Base-by-base conservation (phyloP, 2,888 invertebrate species). In the Dynastes maya region DNA sequence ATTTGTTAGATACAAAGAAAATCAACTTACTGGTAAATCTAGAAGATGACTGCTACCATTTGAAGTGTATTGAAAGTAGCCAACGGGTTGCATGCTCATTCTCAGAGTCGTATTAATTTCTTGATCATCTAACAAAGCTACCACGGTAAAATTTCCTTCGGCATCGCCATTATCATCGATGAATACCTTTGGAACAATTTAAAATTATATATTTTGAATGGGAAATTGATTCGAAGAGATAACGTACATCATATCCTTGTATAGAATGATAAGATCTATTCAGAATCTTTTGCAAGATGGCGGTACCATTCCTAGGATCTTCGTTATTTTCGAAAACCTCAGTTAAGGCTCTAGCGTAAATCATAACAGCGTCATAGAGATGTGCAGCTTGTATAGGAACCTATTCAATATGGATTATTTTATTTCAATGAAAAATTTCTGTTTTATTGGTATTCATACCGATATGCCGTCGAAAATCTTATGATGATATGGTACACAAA, bases 91-190 rank as follows among this genome's bases (percentile, higher is more conserved):
- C 89, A 95, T 94, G 78, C 93, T 92, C 93, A 94, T 93, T 22
- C 92, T 90, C 0, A 92, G 89, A 0, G 91, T 88, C 0, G 90
- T 91, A 81, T 89, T 90, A 80, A 88, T 87, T 9, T 90, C 89
- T 2, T 88, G 86, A 83, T 95, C 93, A 65, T 92, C 92, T 80
- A 95, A 90, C 71, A 96, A 89, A 0, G 95, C 94, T 32, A 97
- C 93, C 0, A 97, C 94, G 0, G 97, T 95, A 88, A 95, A 97
- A 89, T 97, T 97, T 0, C 97, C 97, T 85, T 97, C 96, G 0
- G 97, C 97, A 85, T 98, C 97, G 0, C 97, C 97, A 81, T 95
- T 94, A 2, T 91, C 92, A 87, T 98, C 97, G 85, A 98, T 96
- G 83, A 93, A 94, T 9, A 95, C 94, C 95, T 95, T 81, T 13